Base-by-base conservation (phyloP, 1,140 invertebrate species). In the Portunus trituberculatus region DNA sequence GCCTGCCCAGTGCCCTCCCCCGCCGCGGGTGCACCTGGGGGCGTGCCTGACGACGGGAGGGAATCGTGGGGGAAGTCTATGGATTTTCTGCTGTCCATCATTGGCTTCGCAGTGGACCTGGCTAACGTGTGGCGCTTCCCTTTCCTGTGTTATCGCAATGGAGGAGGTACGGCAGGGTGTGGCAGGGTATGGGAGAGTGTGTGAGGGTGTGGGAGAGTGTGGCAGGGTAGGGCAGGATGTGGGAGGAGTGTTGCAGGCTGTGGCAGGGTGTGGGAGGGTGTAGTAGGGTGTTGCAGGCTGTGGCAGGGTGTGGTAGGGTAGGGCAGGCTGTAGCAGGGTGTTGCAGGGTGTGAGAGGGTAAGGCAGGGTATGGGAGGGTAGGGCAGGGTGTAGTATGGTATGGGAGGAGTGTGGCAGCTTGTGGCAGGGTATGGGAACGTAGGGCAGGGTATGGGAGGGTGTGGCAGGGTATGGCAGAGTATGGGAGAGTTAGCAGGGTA, bases 81-180 rank as follows among this genome's bases (percentile, higher is more conserved):
- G 14, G 99, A 99, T 97, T 99, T 99, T 97, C 97, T 99, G 14
- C 97, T 99, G 4, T 99, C 99, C 67, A 98, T 99, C 95, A 99
- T 99, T 96, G 98, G 98, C 3, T 99, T 99, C 96, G 98, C 98
- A 0, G 98, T 99, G 0, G 98, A 99, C 97, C 97, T 99, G 94
- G 98, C 98, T 12, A 99, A 99, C 96, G 98, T 99, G 3, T 99
- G 98, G 98, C 97, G 99, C 91, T 97, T 97, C 96, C 96, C 96
- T 7, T 96, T 96, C 95, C 95, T 96, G 20, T 96, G 96, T 82
- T 96, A 96, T 96, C 95, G 96, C 48, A 96, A 96, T 93, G 96
- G 96, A 20, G 96, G 96, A 96, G 96, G 96, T 96, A 45, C 3
- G 28, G 52, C 3, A 14, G 52, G 3, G 52, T 59, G 8, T 59